Evolutionary conservation across 2,797 vertebrate species (phyloP).

Genomic region (Babyrousa celebensis): DNA sequence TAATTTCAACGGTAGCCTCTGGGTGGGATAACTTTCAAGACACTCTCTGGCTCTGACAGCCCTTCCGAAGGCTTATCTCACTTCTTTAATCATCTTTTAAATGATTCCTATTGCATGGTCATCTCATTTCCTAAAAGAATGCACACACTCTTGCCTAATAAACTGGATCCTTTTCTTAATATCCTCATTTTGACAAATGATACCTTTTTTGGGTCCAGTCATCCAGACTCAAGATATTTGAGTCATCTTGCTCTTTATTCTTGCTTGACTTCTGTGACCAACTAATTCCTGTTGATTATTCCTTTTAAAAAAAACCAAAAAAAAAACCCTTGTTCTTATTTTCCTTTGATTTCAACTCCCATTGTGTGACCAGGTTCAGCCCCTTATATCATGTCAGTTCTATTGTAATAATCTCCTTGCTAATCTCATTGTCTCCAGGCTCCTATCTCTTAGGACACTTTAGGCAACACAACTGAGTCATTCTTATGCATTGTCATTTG

Average conservation of each 20-base stretch:
- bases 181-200: neutral
- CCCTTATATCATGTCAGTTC: neutral
- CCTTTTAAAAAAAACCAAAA: neutral
- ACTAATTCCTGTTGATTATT: neutral
- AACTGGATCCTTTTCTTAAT: neutral
- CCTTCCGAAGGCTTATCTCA: neutral
- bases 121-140: neutral
- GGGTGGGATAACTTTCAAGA: neutral
- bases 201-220: neutral
- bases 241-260: neutral
- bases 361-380: neutral
- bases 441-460: neutral
- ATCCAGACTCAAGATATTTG: neutral
- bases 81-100: neutral
- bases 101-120: neutral
- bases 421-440: neutral
- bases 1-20: neutral
- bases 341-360: neutral
- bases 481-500: neutral
- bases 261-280: constrained; percentile 3
- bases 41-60: neutral
- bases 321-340: neutral
- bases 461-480: neutral
- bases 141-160: neutral
- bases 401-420: neutral